Conservation (phyloP, 2,888 invertebrate genomes). For the Nephrotoma flavescens region DNA sequence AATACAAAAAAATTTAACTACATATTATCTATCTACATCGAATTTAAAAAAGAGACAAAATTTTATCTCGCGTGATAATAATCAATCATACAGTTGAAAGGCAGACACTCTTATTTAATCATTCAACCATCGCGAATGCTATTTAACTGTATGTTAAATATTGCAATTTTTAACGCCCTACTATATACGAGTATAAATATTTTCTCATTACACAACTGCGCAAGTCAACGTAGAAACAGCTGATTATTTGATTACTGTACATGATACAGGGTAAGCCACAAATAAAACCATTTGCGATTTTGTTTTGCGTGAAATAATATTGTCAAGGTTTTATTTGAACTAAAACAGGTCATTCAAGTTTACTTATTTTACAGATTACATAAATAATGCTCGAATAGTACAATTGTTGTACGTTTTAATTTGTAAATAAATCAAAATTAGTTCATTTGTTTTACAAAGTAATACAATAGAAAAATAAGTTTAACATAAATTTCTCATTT, state of each 20-base stretch:
- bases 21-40: background rate
- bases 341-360: background rate
- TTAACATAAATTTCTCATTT: too few relatives aligned
- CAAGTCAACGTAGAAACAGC: background rate
- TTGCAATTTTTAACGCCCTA: background rate
- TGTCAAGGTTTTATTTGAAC: background rate
- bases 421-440: too few relatives aligned
- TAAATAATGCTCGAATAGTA: too few relatives aligned
- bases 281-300: too few relatives aligned
- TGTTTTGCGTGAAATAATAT: too few relatives aligned
- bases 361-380: background rate
- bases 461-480: too few relatives aligned
- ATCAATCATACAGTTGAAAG: background rate
- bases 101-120: background rate
- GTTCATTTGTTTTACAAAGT: too few relatives aligned
- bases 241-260: background rate
- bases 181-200: background rate
- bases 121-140: too few relatives aligned
- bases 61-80: background rate
- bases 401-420: too few relatives aligned
- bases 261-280: background rate
- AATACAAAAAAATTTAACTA: background rate
- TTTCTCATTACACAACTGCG: background rate
- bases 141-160: too few relatives aligned
- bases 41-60: background rate